Evolutionary conservation across 2,888 invertebrate species (phyloP).

Genomic region (Drosophila macrothrix): DNA sequence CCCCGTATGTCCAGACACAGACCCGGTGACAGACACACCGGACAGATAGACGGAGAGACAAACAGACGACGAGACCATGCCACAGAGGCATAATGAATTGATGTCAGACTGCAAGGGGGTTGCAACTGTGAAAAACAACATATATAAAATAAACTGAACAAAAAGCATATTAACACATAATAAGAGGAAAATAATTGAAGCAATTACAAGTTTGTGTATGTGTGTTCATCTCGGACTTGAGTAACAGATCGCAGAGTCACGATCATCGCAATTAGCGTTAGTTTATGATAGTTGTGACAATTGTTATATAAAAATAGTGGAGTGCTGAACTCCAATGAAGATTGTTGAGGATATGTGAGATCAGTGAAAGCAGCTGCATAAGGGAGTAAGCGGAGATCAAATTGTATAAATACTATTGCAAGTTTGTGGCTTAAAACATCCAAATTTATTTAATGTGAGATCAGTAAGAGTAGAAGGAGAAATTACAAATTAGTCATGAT

Average conservation of each 20-base stretch:
- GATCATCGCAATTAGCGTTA: slow-evolving; percentile 68
- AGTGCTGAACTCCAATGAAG: not conserved
- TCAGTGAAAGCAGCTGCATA: not conserved
- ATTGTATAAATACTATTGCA: not conserved
- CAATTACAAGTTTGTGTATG: slow-evolving; percentile 60
- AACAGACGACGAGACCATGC: slow-evolving; percentile 12
- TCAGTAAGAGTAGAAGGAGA: not conserved
- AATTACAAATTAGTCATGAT: not conserved
- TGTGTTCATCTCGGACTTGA: slow-evolving; percentile 22
- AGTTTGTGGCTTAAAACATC: not conserved
- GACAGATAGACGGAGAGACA: slow-evolving; percentile 12
- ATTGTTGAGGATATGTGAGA: not conserved
- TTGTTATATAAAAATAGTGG: slow-evolving; percentile 38
- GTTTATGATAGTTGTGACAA: slow-evolving; percentile 49
- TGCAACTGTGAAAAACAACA: slow-evolving; percentile 29
- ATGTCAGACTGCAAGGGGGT: slow-evolving; percentile 39
- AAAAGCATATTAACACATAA: slow-evolving; percentile 78
- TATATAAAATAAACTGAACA: slow-evolving; percentile 53
- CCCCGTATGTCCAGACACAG: slow-evolving; percentile 47
- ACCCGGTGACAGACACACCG: slow-evolving; percentile 42
- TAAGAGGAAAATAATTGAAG: slow-evolving; percentile 80
- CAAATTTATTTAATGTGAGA: not conserved
- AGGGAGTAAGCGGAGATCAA: not conserved
- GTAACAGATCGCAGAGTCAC: slow-evolving; percentile 40
- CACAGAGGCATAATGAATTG: slow-evolving; percentile 67